These are phyloP conservation scores for Brenthis daphne DNA, from an alignment of 2,888 invertebrate species.

Conservation along the genomic window DNA sequence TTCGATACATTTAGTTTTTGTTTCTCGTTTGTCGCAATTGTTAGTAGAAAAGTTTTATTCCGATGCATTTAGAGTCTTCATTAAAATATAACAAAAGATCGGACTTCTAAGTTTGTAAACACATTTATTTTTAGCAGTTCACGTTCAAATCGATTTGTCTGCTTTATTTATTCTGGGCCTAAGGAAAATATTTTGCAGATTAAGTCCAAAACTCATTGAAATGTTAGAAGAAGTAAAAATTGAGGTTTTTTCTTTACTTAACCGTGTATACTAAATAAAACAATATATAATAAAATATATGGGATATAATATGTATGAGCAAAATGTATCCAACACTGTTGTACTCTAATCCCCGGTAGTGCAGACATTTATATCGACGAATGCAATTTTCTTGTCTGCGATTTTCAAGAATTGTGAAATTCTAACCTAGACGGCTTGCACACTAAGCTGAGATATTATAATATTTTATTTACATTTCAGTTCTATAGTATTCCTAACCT, in stretches of 20 bases:
- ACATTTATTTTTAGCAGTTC: too few relatives aligned
- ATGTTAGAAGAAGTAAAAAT: too few relatives aligned
- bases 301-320: neutral
- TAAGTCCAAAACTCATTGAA: too few relatives aligned
- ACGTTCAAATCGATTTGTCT: too few relatives aligned
- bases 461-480: neutral
- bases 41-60: conserved; percentile 21
- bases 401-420: conserved; percentile 47
- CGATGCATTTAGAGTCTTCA: neutral
- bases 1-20: neutral
- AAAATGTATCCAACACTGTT: conserved; percentile 44
- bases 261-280: too few relatives aligned
- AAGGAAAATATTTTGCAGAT: too few relatives aligned
- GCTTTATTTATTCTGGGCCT: too few relatives aligned
- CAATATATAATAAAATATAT: neutral
- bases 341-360: conserved; percentile 45
- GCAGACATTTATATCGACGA: conserved; percentile 50
- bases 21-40: conserved; percentile 6
- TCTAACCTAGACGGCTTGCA: conserved; percentile 43
- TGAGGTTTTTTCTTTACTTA: too few relatives aligned
- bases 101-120: neutral
- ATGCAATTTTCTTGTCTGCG: conserved; percentile 52
- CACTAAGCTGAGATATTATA: conserved; percentile 5
- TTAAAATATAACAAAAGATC: neutral
- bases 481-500: neutral